Base-by-base conservation (phyloP, 2,113 vertebrate species). In the Ptyas mucosa region DNA sequence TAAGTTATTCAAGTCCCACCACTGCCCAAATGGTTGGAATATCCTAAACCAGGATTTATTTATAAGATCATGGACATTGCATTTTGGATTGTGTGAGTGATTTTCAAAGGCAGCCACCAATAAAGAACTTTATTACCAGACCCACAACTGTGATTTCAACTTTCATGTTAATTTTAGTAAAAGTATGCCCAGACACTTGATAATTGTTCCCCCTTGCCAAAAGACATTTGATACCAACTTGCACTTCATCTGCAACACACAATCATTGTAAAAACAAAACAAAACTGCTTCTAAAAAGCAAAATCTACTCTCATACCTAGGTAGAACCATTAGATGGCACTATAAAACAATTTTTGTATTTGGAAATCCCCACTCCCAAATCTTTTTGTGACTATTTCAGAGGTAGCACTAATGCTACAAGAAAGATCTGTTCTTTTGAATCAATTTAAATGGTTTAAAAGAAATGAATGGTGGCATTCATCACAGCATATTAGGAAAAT, bases 301-400 rank as follows among this genome's bases (percentile, higher is more conserved):
- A 1, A 0, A 52, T 46, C 5, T 49, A 0, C 0, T 87, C 91
- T 55, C 57, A 91, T 53, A 54, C 90, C 18, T 14, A 0, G 0
- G 11, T 89, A 88, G 23, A 88, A 86, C 92, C 94, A 91, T 94
- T 91, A 61, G 24, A 1, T 55, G 93, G 94, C 94, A 95, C 91
- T 90, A 81, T 75, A 15, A 87, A 87, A 51, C 88, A 57, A 89
- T 18, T 12, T 46, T 57, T n/a, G 18, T 2, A 10, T 12, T 81
- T 18, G n/a, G 85, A 85, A 51, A 43, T 49, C 0, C 0, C 8
- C 0, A 1, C 64, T 34, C n/a, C 64, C 14, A 34, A 20, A 20
- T 20, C 15, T 81, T 39, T 81, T 39, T 39, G 15, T 81, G 69
- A 81, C 39, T 81, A 3, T 29, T 88, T 92, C 29, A 69, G n/a